phyloP scores from a whole-genome alignment of 2,888 invertebrate species.

The Chirona hameri region DNA sequence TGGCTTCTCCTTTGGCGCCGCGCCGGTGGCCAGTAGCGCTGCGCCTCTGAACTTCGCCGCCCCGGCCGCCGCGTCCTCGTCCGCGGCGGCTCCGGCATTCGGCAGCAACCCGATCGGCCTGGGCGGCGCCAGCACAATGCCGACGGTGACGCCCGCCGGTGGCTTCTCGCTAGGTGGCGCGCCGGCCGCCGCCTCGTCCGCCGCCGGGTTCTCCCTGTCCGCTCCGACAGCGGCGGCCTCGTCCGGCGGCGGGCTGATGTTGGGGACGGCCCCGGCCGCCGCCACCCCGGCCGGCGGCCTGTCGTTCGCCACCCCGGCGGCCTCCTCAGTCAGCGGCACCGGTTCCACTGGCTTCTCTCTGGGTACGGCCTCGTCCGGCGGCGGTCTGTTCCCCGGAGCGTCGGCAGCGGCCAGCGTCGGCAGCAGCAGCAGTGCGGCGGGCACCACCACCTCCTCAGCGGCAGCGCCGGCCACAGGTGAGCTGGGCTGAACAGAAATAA shows the following conservation, averaged over 20 bases:
- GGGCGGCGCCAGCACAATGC: constrained; percentile 3
- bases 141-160: neutral
- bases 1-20: constrained; percentile 13
- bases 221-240: constrained; percentile 34
- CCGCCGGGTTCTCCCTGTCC: neutral
- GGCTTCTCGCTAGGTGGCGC: neutral
- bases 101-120: too few species aligned
- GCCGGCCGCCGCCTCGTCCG: constrained; percentile 22
- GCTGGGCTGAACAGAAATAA: neutral
- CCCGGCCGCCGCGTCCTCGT: too few species aligned
- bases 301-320: too few species aligned
- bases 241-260: neutral
- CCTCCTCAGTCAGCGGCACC: neutral
- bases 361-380: neutral
- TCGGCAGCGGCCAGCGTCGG: too few species aligned
- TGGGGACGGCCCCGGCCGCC: neutral
- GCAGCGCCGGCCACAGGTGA: neutral
- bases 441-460: neutral
- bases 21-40: neutral
- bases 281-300: neutral
- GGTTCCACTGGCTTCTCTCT: neutral
- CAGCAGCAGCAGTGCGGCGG: too few species aligned
- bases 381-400: too few species aligned
- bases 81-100: too few species aligned
- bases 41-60: too few species aligned